Conservation (phyloP, 2,888 invertebrate species). For the Leptarthrus brevirostris region DNA sequence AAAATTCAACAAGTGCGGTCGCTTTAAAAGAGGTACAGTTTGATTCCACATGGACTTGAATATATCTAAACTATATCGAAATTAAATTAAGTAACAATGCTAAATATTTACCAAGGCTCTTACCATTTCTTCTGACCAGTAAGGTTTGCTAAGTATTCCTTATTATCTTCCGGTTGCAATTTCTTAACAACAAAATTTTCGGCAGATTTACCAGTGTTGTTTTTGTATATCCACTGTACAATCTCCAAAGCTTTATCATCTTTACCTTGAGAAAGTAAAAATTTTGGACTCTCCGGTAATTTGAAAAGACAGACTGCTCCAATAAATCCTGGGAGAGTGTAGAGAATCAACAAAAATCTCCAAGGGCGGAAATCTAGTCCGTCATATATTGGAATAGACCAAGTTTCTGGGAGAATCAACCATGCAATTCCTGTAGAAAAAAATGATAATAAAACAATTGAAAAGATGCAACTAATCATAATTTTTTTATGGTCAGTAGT, state of each 20-base stretch:
- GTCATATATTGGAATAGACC: conserved; percentile 60
- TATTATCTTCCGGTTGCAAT: conserved; percentile 57
- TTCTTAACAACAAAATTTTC: conserved; percentile 59
- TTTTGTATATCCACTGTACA: conserved; percentile 60
- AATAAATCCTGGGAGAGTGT: conserved; percentile 63
- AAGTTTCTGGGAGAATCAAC: conserved; percentile 61
- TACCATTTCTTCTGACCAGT: conserved; percentile 51
- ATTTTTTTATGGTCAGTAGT: too few relatives aligned
- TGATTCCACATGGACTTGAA: conserved; percentile 61
- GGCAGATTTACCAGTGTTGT: conserved; percentile 58
- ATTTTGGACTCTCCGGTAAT: conserved; percentile 64
- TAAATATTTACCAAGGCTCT: too few relatives aligned
- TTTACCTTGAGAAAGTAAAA: conserved; percentile 60
- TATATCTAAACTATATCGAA: conserved; percentile 51
- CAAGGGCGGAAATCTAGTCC: conserved; percentile 63
- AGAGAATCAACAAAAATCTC: conserved; percentile 61
- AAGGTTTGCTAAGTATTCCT: conserved; percentile 51
- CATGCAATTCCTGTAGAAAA: conserved; percentile 60
- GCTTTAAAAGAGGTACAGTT: conserved; percentile 61
- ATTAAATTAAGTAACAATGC: neutral
- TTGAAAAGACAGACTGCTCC: conserved; percentile 58
- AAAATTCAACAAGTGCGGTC: conserved; percentile 61
- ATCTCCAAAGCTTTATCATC: conserved; percentile 58
- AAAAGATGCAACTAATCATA: too few relatives aligned
- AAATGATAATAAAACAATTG: too few relatives aligned